Evolutionary conservation across 2,797 vertebrate species (phyloP).

Genomic region (Oreonectes daqikongensis): DNA sequence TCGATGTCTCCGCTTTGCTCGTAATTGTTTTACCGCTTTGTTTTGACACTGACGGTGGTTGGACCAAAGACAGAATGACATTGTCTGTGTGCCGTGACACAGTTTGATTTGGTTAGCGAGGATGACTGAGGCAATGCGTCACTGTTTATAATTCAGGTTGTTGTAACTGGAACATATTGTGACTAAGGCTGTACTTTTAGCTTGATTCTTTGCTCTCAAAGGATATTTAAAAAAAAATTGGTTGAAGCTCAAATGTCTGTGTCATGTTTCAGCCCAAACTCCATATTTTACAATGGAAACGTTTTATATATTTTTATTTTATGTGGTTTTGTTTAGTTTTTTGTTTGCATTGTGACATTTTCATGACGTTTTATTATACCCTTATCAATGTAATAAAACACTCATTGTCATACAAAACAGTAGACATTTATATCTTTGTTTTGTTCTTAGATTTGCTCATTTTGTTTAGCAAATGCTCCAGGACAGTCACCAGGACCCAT

Average conservation of each 20-base stretch:
- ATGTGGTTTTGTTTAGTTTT: no score
- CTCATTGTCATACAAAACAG: not conserved
- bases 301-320: no score
- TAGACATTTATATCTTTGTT: not conserved
- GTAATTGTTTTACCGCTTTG: constrained; percentile 5
- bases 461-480: not conserved
- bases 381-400: not conserved
- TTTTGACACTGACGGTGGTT: constrained; percentile 69
- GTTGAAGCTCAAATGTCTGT: not conserved
- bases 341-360: not conserved
- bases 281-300: no score
- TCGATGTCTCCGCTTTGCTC: not conserved
- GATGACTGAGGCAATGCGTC: constrained; percentile 23
- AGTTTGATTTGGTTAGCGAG: not conserved
- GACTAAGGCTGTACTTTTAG: not conserved
- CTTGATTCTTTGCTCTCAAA: not conserved
- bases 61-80: constrained; percentile 31
- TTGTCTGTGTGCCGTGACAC: constrained; percentile 16
- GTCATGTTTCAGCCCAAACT: not conserved
- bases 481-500: constrained; percentile 2
- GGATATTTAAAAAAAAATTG: not conserved
- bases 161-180: constrained; percentile 3
- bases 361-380: no score
- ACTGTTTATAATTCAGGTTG: constrained; percentile 21
- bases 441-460: not conserved